These are phyloP conservation scores for Mirza zaza DNA, from an alignment of 2,113 vertebrate genomes.

Conservation along the genomic window DNA sequence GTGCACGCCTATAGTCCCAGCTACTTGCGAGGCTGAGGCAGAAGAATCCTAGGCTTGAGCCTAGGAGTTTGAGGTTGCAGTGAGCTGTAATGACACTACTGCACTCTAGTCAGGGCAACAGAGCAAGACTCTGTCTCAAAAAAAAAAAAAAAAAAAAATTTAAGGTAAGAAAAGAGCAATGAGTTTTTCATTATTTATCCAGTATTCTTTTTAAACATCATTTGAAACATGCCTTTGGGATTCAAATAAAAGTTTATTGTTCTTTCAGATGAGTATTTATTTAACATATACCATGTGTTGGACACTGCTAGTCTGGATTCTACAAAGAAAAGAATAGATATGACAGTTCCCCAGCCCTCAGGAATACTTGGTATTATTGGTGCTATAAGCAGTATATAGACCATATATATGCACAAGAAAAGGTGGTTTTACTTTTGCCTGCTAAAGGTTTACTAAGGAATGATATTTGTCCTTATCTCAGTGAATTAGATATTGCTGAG, in stretches of 20 bases:
- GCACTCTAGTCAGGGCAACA: no score
- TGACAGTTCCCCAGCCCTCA: not conserved
- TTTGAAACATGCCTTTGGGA: not conserved
- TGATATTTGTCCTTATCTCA: not conserved
- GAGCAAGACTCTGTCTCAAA: no score
- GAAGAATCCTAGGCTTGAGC: no score
- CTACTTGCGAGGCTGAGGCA: no score
- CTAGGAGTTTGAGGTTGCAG: no score
- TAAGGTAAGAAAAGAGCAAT: conserved; percentile 86
- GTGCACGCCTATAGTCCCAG: no score
- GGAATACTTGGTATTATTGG: not conserved
- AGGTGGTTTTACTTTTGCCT: not conserved
- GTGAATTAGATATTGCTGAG: not conserved
- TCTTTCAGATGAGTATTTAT: not conserved
- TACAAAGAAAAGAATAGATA: not conserved
- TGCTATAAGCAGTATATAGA: not conserved
- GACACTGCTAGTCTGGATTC: not conserved
- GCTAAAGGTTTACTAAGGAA: not conserved
- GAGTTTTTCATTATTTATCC: conserved; percentile 16
- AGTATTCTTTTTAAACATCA: not conserved
- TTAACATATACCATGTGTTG: not conserved
- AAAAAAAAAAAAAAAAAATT: conserved; percentile 84
- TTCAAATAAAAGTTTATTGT: not conserved
- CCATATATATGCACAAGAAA: not conserved
- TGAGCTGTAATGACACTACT: no score